These are phyloP conservation scores for Lepus townsendii DNA, from an alignment of 2,797 vertebrate genomes.

Conservation along the genomic window DNA sequence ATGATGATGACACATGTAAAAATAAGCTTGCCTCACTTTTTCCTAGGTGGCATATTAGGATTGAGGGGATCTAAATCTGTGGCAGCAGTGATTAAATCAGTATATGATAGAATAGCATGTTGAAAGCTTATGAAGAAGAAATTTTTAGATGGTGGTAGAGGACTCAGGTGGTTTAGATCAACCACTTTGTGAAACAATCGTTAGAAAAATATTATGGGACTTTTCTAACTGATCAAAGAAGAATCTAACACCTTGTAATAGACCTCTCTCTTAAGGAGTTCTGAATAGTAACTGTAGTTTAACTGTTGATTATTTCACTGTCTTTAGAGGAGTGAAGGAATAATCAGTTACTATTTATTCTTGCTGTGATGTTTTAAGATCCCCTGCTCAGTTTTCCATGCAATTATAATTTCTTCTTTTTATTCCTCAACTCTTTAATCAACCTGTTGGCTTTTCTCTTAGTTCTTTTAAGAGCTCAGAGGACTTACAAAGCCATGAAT, in stretches of 20 bases:
- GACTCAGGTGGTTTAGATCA: constrained; percentile 27
- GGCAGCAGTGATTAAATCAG: not conserved
- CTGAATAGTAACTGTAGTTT: constrained; percentile 35
- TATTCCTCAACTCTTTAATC: constrained; percentile 34
- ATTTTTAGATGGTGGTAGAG: constrained; percentile 42
- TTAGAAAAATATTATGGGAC: not conserved
- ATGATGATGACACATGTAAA: not conserved
- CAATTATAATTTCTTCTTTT: constrained; percentile 22
- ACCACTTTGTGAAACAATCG: not conserved
- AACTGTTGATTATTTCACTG: constrained; percentile 8
- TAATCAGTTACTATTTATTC: not conserved
- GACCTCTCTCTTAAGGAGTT: constrained; percentile 21
- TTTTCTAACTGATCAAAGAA: constrained; percentile 34
- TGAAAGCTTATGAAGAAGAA: constrained; percentile 33
- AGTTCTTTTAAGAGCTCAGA: constrained; percentile 47
- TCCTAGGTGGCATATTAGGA: not conserved
- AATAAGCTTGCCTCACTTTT: not conserved
- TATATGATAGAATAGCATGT: constrained; percentile 15
- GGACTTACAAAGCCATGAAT: not conserved
- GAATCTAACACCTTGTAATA: constrained; percentile 12
- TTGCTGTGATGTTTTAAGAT: not conserved
- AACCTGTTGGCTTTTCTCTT: constrained; percentile 33
- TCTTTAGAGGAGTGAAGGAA: constrained; percentile 39
- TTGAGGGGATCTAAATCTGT: constrained; percentile 1
- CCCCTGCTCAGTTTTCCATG: not conserved